phyloP scores from a whole-genome alignment of 2,888 invertebrate species.

The Dromius quadrimaculatus region DNA sequence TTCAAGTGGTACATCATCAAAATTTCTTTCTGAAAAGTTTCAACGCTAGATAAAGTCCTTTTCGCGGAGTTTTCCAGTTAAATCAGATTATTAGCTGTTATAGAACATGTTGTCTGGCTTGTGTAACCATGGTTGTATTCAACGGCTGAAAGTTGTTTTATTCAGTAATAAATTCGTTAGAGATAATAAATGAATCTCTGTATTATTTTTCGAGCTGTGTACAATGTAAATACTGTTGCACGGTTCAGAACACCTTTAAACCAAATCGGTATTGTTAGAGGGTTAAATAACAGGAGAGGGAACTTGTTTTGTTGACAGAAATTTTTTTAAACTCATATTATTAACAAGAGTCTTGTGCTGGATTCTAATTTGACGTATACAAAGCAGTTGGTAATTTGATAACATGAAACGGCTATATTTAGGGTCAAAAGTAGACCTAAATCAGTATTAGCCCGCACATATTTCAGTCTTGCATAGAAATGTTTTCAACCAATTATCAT shows the following conservation, averaged over 20 bases:
- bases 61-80: conserved; percentile 30
- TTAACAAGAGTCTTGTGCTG: too few relatives aligned
- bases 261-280: conserved; percentile 1
- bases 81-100: conserved; percentile 25
- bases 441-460: conserved; percentile 29
- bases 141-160: conserved; percentile 31
- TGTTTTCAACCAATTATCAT: conserved; percentile 51
- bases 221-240: conserved; percentile 19
- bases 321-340: too few relatives aligned
- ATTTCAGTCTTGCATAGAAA: conserved; percentile 35
- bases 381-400: conserved; percentile 1
- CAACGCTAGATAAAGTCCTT: conserved; percentile 24
- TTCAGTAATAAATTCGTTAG: conserved; percentile 39
- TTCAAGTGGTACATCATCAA: background rate
- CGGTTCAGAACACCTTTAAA: conserved; percentile 28
- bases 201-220: conserved; percentile 23
- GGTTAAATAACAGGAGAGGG: conserved; percentile 16
- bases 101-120: conserved; percentile 30
- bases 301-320: too few relatives aligned
- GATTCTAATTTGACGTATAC: background rate
- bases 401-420: conserved; percentile 2
- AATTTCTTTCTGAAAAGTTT: conserved; percentile 23
- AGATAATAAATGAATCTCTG: conserved; percentile 33
- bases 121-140: conserved; percentile 20
- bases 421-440: conserved; percentile 25